Evolutionary conservation across 2,888 invertebrate species (phyloP).

Genomic region (Thymelicus acteon): DNA sequence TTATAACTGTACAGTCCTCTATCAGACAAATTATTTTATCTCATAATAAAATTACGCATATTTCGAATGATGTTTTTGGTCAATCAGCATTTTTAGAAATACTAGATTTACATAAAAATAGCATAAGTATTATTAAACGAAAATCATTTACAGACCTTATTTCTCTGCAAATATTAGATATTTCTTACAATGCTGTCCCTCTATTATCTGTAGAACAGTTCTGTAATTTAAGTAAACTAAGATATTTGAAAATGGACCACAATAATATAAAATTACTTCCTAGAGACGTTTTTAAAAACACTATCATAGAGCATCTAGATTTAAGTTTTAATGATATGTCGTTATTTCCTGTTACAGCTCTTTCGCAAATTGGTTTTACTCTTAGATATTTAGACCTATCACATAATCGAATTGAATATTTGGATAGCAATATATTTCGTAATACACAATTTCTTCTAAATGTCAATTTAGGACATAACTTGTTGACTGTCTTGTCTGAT

Average conservation of each 20-base stretch:
- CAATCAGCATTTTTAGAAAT: constrained; percentile 89
- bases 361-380: constrained; percentile 92
- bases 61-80: constrained; percentile 91
- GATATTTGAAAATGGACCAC: constrained; percentile 89
- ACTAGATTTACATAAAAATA: constrained; percentile 90
- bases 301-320: constrained; percentile 91
- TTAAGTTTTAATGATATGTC: constrained; percentile 91
- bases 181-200: constrained; percentile 90
- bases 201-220: constrained; percentile 93
- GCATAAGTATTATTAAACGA: constrained; percentile 88
- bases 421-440: constrained; percentile 94
- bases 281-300: constrained; percentile 91
- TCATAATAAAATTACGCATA: constrained; percentile 88
- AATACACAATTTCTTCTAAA: constrained; percentile 91
- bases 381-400: constrained; percentile 91
- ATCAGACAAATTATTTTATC: constrained; percentile 89
- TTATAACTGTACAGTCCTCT: constrained; percentile 86
- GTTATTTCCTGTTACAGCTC: constrained; percentile 91
- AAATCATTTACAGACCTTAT: constrained; percentile 91
- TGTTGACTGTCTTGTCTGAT: constrained; percentile 93
- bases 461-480: constrained; percentile 91
- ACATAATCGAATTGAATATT: constrained; percentile 92
- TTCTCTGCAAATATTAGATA: constrained; percentile 90
- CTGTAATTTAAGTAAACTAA: constrained; percentile 89
- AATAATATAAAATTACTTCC: constrained; percentile 91